Evolutionary conservation across 2,113 vertebrate genomes (phyloP).

Genomic region (Hepsetus odoe): DNA sequence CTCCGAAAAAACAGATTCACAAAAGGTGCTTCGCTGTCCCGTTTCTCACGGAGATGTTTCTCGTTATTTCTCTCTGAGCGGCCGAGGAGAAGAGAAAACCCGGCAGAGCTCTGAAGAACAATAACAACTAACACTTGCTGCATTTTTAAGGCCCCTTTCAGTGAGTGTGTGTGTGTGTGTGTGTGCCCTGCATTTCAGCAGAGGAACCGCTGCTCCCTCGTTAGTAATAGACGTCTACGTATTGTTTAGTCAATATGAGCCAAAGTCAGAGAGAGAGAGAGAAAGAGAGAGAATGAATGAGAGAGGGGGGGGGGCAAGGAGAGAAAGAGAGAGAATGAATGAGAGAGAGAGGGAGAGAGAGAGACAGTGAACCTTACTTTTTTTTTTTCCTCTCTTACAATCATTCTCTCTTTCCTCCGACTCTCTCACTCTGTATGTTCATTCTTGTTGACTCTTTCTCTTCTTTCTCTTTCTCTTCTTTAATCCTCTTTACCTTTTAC

Average conservation of each 20-base stretch:
- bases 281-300: background rate
- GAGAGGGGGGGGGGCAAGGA: background rate
- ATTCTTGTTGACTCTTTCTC: too few relatives aligned
- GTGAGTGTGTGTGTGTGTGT: background rate
- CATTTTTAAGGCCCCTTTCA: background rate
- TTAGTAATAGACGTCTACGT: conserved; percentile 59
- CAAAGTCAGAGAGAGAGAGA: conserved; percentile 31
- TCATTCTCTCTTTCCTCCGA: background rate
- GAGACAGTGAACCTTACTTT: background rate
- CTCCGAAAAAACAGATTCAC: conserved; percentile 2
- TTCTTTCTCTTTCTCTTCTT: background rate
- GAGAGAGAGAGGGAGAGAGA: background rate
- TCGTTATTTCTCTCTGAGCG: conserved; percentile 35
- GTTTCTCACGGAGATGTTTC: background rate
- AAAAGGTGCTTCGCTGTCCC: background rate
- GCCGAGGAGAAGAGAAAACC: too few relatives aligned
- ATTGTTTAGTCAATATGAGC: conserved; percentile 46
- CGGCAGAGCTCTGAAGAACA: background rate
- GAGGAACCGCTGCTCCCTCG: conserved; percentile 23
- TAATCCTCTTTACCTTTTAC: too few relatives aligned
- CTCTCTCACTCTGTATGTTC: background rate
- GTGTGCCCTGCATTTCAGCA: conserved; percentile 2
- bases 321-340: background rate
- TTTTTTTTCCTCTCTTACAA: background rate
- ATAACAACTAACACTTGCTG: background rate